Evolutionary conservation across 2,113 vertebrate genomes (phyloP).

Genomic region (Colius striatus): DNA sequence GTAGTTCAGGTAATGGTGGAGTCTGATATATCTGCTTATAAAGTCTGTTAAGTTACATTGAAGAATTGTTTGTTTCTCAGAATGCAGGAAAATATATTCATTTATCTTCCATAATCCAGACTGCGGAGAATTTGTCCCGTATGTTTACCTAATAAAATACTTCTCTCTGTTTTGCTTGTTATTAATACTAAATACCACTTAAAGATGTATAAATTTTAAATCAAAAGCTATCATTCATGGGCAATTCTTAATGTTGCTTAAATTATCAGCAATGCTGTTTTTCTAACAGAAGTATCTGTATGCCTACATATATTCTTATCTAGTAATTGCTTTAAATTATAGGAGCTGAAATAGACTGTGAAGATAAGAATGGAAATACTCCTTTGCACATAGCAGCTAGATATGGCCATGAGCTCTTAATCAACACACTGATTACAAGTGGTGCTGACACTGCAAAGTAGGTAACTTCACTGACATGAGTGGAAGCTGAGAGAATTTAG

Average conservation of each 20-base stretch:
- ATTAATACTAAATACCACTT: not conserved
- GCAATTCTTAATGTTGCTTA: not conserved
- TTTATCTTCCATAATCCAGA: not conserved
- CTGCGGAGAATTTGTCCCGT: not conserved
- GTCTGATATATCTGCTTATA: not conserved
- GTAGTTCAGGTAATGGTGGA: not conserved
- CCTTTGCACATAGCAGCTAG: slow-evolving; percentile 97
- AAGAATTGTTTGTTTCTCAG: not conserved
- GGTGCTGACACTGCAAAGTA: slow-evolving; percentile 97
- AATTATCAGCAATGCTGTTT: not conserved
- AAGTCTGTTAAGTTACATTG: not conserved
- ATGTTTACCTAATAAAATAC: not conserved
- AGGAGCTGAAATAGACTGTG: slow-evolving; percentile 98
- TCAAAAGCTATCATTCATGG: not conserved
- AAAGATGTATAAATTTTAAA: not conserved
- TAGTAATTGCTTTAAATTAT: not conserved
- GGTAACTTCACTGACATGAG: slow-evolving; percentile 60
- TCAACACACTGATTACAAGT: slow-evolving; percentile 96
- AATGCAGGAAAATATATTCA: not conserved
- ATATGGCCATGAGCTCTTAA: slow-evolving; percentile 97
- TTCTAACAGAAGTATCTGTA: not conserved
- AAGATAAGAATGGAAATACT: slow-evolving; percentile 97
- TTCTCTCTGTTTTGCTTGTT: not conserved
- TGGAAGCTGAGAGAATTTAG: not conserved
- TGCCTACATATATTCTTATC: not conserved